phyloP scores from a whole-genome alignment of 1,140 invertebrate species.

The Littorina saxatilis region DNA sequence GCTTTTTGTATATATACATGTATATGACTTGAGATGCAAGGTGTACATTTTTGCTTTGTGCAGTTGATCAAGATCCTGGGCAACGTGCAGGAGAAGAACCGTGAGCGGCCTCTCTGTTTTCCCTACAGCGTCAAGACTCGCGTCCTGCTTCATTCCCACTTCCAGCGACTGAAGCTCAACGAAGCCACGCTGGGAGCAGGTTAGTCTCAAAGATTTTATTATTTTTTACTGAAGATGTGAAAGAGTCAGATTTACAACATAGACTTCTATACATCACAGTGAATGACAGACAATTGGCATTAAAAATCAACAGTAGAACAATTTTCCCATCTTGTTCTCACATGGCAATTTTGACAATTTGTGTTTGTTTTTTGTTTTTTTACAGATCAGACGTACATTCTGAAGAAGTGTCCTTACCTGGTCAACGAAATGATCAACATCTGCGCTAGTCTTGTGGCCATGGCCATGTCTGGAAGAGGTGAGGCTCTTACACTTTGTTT shows the following conservation, averaged over 20 bases:
- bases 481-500: too few species aligned
- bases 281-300: too few species aligned
- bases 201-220: too few species aligned
- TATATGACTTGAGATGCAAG: neutral
- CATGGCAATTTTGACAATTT: too few species aligned
- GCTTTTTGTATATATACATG: too few species aligned
- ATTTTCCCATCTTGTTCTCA: too few species aligned
- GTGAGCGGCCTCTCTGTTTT: slow-evolving; percentile 93
- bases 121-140: slow-evolving; percentile 98
- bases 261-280: too few species aligned
- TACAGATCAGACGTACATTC: slow-evolving; percentile 82
- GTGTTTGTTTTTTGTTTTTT: neutral
- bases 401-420: slow-evolving; percentile 96
- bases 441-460: slow-evolving; percentile 93
- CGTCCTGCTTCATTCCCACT: slow-evolving; percentile 95
- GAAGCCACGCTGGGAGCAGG: slow-evolving; percentile 86
- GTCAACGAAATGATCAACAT: slow-evolving; percentile 98
- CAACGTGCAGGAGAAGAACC: slow-evolving; percentile 96
- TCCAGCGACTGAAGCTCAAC: slow-evolving; percentile 88
- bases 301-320: too few species aligned
- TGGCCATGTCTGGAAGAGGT: slow-evolving; percentile 93
- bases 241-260: too few species aligned
- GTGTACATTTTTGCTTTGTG: neutral
- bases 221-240: too few species aligned
- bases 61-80: slow-evolving; percentile 93